These are phyloP conservation scores for Semnopithecus entellus DNA, from an alignment of 2,113 vertebrate genomes.

Conservation along the genomic window DNA sequence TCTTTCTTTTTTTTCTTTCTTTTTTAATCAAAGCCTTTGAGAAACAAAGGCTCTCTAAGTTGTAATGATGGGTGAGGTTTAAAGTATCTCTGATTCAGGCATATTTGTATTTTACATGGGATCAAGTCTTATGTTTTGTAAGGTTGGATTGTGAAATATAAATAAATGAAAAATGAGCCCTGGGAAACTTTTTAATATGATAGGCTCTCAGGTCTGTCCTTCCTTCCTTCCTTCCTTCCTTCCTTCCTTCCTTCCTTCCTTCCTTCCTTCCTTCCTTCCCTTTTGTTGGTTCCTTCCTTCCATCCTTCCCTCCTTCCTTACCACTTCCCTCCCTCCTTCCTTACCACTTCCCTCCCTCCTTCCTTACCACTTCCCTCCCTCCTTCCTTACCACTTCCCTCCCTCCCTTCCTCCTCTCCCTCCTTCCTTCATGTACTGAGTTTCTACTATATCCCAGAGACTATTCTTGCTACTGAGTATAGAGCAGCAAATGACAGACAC, in stretches of 20 bases:
- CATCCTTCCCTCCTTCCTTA: neutral
- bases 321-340: neutral
- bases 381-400: no score
- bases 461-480: neutral
- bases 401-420: no score
- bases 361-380: no score
- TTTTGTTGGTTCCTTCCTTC: no score
- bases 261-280: neutral
- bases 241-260: neutral
- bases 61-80: neutral
- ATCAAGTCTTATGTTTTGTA: neutral
- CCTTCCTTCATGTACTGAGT: neutral
- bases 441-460: neutral
- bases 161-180: neutral
- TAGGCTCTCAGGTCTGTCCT: neutral
- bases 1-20: neutral
- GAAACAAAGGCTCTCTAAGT: neutral
- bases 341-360: neutral
- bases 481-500: neutral
- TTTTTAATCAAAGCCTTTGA: slow-evolving; percentile 2
- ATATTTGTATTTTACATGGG: neutral
- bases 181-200: neutral
- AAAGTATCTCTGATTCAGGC: neutral
- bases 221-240: neutral
- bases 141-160: neutral